phyloP scores from a whole-genome alignment of 1,140 invertebrate genomes.

The Battus philenor region DNA sequence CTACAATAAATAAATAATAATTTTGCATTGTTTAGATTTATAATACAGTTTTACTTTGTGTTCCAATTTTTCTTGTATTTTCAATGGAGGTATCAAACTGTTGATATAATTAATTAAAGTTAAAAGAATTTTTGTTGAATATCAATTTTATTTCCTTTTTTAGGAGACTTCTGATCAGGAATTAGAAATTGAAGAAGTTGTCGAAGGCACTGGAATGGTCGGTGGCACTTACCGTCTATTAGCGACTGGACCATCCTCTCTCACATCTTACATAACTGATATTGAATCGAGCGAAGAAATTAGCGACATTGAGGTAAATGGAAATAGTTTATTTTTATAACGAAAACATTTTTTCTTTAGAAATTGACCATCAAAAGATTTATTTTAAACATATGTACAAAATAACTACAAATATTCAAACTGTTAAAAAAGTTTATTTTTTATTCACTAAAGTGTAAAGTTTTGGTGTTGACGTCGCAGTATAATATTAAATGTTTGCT shows the following conservation, averaged over 20 bases:
- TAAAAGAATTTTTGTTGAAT: too few relatives aligned
- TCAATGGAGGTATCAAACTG: too few relatives aligned
- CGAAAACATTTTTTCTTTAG: background rate
- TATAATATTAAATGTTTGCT: too few relatives aligned
- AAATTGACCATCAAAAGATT: background rate
- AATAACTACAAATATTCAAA: too few relatives aligned
- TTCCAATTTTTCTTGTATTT: background rate
- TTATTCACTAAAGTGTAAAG: too few relatives aligned
- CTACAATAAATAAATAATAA: too few relatives aligned
- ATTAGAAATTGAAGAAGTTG: constrained; percentile 60
- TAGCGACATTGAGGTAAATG: constrained; percentile 76
- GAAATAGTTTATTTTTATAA: too few relatives aligned
- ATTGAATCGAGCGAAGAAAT: constrained; percentile 74
- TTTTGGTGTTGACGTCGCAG: too few relatives aligned
- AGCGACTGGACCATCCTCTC: constrained; percentile 60
- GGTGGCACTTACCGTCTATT: constrained; percentile 70
- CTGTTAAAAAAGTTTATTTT: too few relatives aligned
- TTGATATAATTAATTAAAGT: background rate
- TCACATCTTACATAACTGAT: constrained; percentile 64
- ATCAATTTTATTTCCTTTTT: constrained; percentile 1
- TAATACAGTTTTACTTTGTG: background rate
- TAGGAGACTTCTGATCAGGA: constrained; percentile 62
- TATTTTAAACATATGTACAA: too few relatives aligned
- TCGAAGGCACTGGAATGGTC: constrained; percentile 74
- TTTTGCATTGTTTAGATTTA: too few relatives aligned